phyloP scores from a whole-genome alignment of 1,140 invertebrate species.

The Spodoptera frugiperda region DNA sequence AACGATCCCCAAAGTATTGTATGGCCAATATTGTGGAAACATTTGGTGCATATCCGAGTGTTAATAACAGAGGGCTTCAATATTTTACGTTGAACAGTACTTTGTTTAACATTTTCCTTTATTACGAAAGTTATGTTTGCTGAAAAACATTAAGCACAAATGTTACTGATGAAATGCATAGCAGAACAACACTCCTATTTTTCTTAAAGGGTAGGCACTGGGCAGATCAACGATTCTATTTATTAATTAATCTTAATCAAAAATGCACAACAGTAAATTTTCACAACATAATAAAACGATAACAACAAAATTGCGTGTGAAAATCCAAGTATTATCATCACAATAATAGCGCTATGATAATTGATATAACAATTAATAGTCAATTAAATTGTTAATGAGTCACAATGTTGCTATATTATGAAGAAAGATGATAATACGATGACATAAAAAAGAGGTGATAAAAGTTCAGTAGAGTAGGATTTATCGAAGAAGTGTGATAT shows the following conservation, averaged over 20 bases:
- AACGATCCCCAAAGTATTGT: slow-evolving; percentile 46
- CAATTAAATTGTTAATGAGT: not conserved
- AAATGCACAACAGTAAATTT: no score
- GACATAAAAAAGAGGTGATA: slow-evolving; percentile 34
- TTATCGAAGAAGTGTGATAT: slow-evolving; percentile 50
- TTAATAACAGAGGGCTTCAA: not conserved
- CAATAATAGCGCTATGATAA: not conserved
- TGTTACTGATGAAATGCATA: no score
- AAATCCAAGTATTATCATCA: no score
- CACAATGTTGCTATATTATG: not conserved
- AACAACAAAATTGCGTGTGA: no score
- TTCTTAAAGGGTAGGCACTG: no score
- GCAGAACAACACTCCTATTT: no score
- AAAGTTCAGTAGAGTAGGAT: slow-evolving; percentile 21
- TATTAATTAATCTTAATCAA: no score
- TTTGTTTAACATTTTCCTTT: not conserved
- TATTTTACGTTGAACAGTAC: not conserved
- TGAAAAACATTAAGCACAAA: no score
- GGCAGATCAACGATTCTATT: no score
- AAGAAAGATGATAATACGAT: not conserved
- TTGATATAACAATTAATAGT: not conserved
- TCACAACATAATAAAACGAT: no score
- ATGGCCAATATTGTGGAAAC: slow-evolving; percentile 23
- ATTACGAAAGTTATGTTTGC: no score
- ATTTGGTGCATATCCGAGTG: slow-evolving; percentile 4